Evolutionary conservation across 2,888 invertebrate species (phyloP), one percentile per base, ranked within the genome.

Genomic region (Tuta absoluta): DNA sequence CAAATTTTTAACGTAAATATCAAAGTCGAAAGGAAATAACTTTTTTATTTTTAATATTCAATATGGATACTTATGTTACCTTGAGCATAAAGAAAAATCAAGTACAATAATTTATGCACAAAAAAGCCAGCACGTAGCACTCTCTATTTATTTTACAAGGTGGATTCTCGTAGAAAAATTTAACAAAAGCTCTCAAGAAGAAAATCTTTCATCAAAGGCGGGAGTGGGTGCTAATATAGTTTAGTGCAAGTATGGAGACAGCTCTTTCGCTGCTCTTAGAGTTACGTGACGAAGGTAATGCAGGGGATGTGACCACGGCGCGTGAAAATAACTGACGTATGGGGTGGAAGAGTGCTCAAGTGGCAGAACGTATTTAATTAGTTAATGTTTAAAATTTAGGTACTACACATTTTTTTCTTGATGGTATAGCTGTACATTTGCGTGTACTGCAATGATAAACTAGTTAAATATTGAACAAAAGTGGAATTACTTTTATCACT

Each of bases 141-240:
- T 76, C 45, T 74, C 68, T 83, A 78, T 85, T 81, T 84, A 84
- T 83, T 84, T 82, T 81, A 82, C 83, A 82, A 77, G 72, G 75
- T 56, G 73, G 81, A 75, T 79, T 79, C 75, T 77, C 68, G 62
- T 70, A 79, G 80, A 84, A 84, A 86, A 82, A 78, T 85, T 81
- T 77, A 79, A 86, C 82, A 84, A 83, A 85, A 86, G 87, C 86
- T 88, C 84, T 87, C 85, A 87, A 82, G 82, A 76, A 85, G 84
- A 79, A 86, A 86, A 87, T 87, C 83, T 80, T 85, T 87, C 87
- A 85, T 89, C 86, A 89, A 87, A 87, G 76, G 81, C 74, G n/a
- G 37, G 79, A 76, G 81, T 76, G 79, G 56, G 79, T 76, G 74
- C 75, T 58, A 65, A 68, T 73, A 75, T 77, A 63, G 63, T 63